Evolutionary conservation across 2,113 vertebrate species (phyloP).

Genomic region (Erpornis zantholeuca): DNA sequence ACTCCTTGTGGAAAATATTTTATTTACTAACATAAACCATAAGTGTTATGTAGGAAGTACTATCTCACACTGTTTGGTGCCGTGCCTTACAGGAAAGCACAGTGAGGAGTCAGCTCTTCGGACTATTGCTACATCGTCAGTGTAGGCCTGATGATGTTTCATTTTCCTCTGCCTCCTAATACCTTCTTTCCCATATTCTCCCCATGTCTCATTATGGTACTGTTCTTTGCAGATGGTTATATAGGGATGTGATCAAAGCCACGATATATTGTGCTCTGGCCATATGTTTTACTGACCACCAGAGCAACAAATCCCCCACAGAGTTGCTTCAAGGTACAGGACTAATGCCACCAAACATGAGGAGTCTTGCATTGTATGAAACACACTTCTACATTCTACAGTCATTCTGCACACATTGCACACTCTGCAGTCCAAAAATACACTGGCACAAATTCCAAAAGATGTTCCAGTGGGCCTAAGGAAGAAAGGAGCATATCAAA

Average conservation of each 20-base stretch:
- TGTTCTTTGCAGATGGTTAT: not conserved
- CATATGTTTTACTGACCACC: rapidly evolving
- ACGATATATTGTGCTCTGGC: not conserved
- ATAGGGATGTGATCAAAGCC: not conserved
- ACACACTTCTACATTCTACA: not conserved
- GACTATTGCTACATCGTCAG: not conserved
- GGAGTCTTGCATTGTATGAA: not conserved
- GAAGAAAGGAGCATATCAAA: not conserved
- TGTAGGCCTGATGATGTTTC: not conserved
- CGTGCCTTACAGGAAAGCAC: not conserved
- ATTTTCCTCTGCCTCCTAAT: not conserved
- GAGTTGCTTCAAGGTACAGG: not conserved
- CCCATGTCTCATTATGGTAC: not conserved
- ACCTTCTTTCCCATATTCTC: not conserved
- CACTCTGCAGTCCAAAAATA: not conserved
- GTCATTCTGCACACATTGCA: not conserved
- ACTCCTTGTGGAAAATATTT: not conserved
- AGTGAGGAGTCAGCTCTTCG: not conserved
- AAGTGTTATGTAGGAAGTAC: not conserved
- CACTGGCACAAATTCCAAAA: not conserved
- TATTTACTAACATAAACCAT: not conserved
- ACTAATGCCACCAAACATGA: not conserved
- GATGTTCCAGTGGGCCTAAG: not conserved
- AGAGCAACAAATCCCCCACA: not conserved
- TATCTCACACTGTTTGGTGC: not conserved